phyloP scores from a whole-genome alignment of 2,797 vertebrate genomes.

The Pangasius mekongensis region DNA sequence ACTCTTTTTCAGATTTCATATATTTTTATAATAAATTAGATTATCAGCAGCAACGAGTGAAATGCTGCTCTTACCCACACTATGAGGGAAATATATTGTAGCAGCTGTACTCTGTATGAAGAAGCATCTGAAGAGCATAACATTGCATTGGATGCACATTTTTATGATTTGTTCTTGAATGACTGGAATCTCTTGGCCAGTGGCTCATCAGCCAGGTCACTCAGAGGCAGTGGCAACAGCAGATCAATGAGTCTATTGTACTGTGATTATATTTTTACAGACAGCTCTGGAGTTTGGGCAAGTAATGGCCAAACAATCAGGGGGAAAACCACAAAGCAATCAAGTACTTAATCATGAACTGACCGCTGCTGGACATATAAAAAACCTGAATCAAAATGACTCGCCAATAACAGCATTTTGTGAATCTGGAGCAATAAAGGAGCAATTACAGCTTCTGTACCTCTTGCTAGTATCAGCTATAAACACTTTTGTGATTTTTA shows the following conservation, averaged over 20 bases:
- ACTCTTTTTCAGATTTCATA: too few species aligned
- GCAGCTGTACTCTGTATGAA: not conserved
- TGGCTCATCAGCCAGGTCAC: constrained; percentile 6
- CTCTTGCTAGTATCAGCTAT: not conserved
- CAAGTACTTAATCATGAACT: constrained; percentile 28
- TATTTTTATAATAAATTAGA: too few species aligned
- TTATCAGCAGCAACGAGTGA: too few species aligned
- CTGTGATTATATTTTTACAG: constrained; percentile 38
- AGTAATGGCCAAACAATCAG: constrained; percentile 37
- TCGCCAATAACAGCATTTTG: not conserved
- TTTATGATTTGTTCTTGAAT: constrained; percentile 1
- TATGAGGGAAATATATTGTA: not conserved
- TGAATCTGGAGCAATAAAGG: constrained; percentile 18
- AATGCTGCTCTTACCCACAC: not conserved
- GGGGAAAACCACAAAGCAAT: constrained; percentile 47
- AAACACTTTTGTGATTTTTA: constrained; percentile 18
- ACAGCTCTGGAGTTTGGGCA: constrained; percentile 34
- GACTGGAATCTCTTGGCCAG: not conserved
- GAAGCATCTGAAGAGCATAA: not conserved
- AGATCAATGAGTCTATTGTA: constrained; percentile 62
- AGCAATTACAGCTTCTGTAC: constrained; percentile 8
- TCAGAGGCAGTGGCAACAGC: constrained; percentile 42
- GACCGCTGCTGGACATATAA: not conserved
- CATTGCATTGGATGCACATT: not conserved
- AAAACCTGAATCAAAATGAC: not conserved